Base-by-base conservation (phyloP, 2,888 invertebrate genomes). In the Eristalis arbustorum region DNA sequence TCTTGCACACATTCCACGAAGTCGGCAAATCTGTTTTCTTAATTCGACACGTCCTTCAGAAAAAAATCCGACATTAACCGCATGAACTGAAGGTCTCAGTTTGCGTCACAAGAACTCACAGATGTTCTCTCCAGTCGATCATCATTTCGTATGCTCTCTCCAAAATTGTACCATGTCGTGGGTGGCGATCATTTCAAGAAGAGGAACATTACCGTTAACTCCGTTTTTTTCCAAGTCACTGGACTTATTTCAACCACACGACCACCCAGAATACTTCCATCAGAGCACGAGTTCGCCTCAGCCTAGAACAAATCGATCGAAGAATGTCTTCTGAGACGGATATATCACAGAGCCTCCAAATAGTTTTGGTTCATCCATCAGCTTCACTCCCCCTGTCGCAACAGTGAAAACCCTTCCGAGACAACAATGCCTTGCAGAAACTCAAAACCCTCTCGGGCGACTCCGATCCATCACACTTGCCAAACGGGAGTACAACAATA, bases 401-500 rank as follows among this genome's bases (percentile, higher is more conserved):
- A 31, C 31, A 8, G 8, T 6, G 18, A n/a, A 49, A 8, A 18
- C 49, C 49, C 18, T 49, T 49, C 49, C 49, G 49, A 49, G 49
- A n/a, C 18, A 49, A 49, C 49, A 49, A 49, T 49, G 49, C 18
- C 49, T 49, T 49, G 49, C 49, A 49, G 49, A 49, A 49, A 49
- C 49, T n/a, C 18, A 18, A n/a, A 18, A 49, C n/a, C 18, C 49
- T 18, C 49, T 18, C 49, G 49, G 18, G 10, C 49, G 49, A 49
- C 18, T 49, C 49, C 49, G n/a, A 49, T 49, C 49, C 49, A 49
- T 49, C 49, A 49, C 49, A 49, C 49, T 49, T 49, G 49, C 49
- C 49, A n/a, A 66, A 31, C 42, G 22, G 28, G 61, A 25, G 66
- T 23, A 66, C 66, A 23, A 62, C 66, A 28, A 49, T 49, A 49